These are phyloP conservation scores for Aplocera efformata DNA, from an alignment of 2,888 invertebrate species.

Conservation along the genomic window DNA sequence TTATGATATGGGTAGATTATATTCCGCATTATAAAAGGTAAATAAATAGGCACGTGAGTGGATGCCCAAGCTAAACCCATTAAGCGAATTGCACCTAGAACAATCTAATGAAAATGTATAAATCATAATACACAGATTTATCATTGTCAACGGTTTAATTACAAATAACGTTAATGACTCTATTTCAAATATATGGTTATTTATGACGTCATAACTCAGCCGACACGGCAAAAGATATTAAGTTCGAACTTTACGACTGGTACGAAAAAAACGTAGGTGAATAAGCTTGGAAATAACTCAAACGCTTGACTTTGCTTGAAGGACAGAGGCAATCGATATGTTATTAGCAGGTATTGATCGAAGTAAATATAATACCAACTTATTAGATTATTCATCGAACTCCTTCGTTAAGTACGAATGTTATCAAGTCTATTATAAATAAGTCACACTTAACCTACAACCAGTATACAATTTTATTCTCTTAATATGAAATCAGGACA, in stretches of 20 bases:
- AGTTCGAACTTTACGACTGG: constrained; percentile 3
- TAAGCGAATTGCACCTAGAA: constrained; percentile 5
- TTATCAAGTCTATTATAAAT: too few relatives aligned
- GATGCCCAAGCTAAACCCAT: neutral
- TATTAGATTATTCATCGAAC: too few relatives aligned
- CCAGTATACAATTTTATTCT: too few relatives aligned
- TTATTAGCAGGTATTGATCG: too few relatives aligned
- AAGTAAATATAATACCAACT: too few relatives aligned
- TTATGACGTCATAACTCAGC: constrained; percentile 39
- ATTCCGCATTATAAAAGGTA: too few relatives aligned
- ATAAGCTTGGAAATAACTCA: constrained; percentile 5
- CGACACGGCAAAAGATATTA: constrained; percentile 2
- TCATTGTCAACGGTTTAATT: constrained; percentile 41
- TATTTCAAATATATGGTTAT: constrained; percentile 32
- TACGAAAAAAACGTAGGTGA: constrained; percentile 6
- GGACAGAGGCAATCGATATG: neutral
- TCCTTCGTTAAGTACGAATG: too few relatives aligned
- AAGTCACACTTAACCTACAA: too few relatives aligned
- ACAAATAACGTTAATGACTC: constrained; percentile 34
- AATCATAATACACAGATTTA: constrained; percentile 22
- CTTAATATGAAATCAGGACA: too few relatives aligned
- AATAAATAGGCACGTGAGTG: constrained; percentile 1
- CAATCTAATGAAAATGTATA: constrained; percentile 17
- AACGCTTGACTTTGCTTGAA: constrained; percentile 1
- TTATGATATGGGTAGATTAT: too few relatives aligned